Base-by-base conservation (phyloP, 2,888 invertebrate species). In the Aleiodes alternator region DNA sequence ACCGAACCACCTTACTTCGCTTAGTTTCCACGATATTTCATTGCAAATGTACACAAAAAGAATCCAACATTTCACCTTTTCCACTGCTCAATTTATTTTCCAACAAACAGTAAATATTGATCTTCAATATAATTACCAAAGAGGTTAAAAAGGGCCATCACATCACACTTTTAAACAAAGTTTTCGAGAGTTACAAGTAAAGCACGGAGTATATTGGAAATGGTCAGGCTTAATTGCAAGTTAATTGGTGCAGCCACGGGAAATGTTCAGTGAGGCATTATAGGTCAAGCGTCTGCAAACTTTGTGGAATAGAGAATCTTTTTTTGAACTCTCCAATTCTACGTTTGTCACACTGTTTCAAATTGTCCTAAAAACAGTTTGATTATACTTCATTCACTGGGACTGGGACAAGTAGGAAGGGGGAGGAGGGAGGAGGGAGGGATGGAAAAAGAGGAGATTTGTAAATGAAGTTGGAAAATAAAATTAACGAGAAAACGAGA, bases 161-260 rank as follows among this genome's bases (percentile, higher is more conserved):
- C 43, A 9, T 43, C 9, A 43, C 43, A 9, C 11, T 43, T 43
- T 43, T 11, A 48, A 48, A 64, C 23, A 11, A 43, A 48, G 11
- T 48, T 43, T 16, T 14, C 14, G 16, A 16, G 8, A 34, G 5
- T 7, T 48, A n/a, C 31, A 2, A 23, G 43, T 43, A 43, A 43
- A 8, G 43, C 43, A 1, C 34, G 2, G 59, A n/a, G 43, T 11
- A 64, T 64, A 43, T 64, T 14, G 11, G 64, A 64, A 43, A 64
- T 48, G 64, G 64, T 64, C 64, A 64, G 11, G 16, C 48, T 64
- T 64, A 48, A 64, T 43, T 64, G 43, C 64, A 48, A 48, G 48
- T 64, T 64, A 64, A 64, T 64, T 64, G 48, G n/a, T 12, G 23
- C 59, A 59, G 59, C 34, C 59, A 34, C 59, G 34, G 59, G 34